Evolutionary conservation across 2,888 invertebrate species (phyloP), one percentile per base, ranked within the genome.

Genomic region (Melanostoma mellinum): DNA sequence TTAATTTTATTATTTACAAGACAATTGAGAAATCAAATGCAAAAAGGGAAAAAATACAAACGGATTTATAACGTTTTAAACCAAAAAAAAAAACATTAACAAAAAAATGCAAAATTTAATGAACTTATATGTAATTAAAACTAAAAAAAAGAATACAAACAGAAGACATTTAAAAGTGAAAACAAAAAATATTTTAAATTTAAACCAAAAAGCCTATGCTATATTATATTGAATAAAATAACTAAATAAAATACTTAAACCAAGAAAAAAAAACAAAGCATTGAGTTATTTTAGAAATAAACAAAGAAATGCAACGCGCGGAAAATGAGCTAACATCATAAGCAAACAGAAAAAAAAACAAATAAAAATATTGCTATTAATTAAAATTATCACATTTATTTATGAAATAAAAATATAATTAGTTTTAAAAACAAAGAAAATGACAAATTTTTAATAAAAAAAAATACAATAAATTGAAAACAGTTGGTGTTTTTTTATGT

Each of bases 391-490:
- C 84, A 84, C 79, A 79, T 84, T 84, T 75, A 84, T 84, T 84
- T 84, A 84, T 84, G 79, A 74, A 79, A 74, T 67, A 84, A 79
- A 67, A 84, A 75, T 74, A 84, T 78, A 50, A 84, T 72, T 79
- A 84, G 74, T 84, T 78, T 71, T 65, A 65, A 61, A 74, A 42
- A 65, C 65, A 73, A 63, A 52, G 35, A 73, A 81, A 77, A 82
- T 78, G 71, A 84, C 74, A 79, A 84, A 73, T 84, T 84, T 84
- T 84, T 84, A 84, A 84, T 84, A 84, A 84, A 84, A 78, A 56
- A 60, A 58, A 84, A 78, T 78, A 75, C 74, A 84, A 75, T 84
- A 67, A 84, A 79, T 74, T 76, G 55, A 81, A 50, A 71, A 6
- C 2, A 56, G 4, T 9, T 0, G 2, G 3, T 8, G 38, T 52